Evolutionary conservation across 2,113 vertebrate genomes (phyloP), one percentile per base, ranked within the genome.

Genomic region (Perca flavescens): DNA sequence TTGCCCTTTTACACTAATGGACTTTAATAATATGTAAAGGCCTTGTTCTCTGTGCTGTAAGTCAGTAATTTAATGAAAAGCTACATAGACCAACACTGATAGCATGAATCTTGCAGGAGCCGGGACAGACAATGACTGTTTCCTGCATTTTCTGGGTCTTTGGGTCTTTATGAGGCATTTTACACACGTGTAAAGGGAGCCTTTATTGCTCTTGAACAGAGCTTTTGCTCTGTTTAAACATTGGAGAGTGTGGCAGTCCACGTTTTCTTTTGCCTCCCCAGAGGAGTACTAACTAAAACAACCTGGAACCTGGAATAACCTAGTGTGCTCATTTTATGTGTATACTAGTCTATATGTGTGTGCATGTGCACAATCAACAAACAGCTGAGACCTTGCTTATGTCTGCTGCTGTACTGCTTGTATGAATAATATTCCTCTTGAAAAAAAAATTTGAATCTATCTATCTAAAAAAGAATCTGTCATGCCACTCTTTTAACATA

Each of bases 121-220:
- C 62, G 54, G 77, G 65, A 73, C 58, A 84, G 75, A 85, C 88
- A 79, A 60, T 64, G 76, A 76, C 66, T 82, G 71, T 84, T 84
- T 85, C 66, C 43, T 0, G 15, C 61, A 88, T 91, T 91, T 87
- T 86, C 89, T 63, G 86, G 86, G 77, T 86, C 88, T 91, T 89
- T 91, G 76, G 77, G 77, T 88, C 75, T 93, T 93, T 91, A 89
- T 89, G 91, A 89, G 80, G 86, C 86, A 73, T 93, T 94, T 93
- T 90, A 92, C 82, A 89, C 75, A 63, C 2, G 63, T 84, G 80
- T 91, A 82, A 89, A 90, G 31, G 53, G 61, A 76, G 66, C 67
- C 3, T 91, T 92, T 92, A 89, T 80, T 83, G 73, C 72, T 80
- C 61, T 80, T 49, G 61, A 83, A 72, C 75, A 79, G 72, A 87